A percentile compares a stretch with the other conserved stretches of the same genome.
Evolutionary conservation across 1,140 invertebrate genomes (phyloP).

Genomic region (Orchesella cincta): DNA sequence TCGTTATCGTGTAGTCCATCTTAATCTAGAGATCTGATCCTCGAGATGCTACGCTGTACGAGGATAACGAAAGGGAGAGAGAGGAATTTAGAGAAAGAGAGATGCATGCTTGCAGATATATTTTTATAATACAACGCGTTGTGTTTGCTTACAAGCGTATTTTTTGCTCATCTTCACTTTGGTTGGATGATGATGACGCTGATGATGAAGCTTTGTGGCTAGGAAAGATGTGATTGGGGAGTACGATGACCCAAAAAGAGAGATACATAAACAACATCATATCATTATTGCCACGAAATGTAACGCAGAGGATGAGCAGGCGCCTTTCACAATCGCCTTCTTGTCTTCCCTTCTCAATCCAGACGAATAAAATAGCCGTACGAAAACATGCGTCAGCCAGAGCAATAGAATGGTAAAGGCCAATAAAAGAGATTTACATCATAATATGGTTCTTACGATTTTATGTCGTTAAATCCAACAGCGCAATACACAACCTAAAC

Average conservation of each 20-base stretch:
- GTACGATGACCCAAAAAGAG: conserved; percentile 29
- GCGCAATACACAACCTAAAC: too few relatives aligned
- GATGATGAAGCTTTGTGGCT: conserved; percentile 24
- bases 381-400: too few relatives aligned
- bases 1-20: neutral
- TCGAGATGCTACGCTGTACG: neutral
- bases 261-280: conserved; percentile 16
- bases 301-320: neutral
- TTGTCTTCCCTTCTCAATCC: conserved; percentile 15
- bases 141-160: conserved; percentile 5
- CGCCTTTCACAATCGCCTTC: conserved; percentile 14
- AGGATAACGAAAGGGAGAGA: neutral
- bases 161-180: conserved; percentile 16
- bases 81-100: neutral
- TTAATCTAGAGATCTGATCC: neutral
- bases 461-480: too few relatives aligned
- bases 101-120: neutral
- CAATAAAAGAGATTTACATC: too few relatives aligned
- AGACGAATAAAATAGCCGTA: neutral
- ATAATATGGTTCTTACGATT: too few relatives aligned
- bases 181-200: neutral
- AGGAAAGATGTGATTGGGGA: conserved; percentile 21
- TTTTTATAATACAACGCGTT: neutral
- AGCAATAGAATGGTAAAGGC: too few relatives aligned
- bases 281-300: conserved; percentile 4